Conservation (phyloP, 2,888 invertebrate genomes). For the Argyresthia albistria region DNA sequence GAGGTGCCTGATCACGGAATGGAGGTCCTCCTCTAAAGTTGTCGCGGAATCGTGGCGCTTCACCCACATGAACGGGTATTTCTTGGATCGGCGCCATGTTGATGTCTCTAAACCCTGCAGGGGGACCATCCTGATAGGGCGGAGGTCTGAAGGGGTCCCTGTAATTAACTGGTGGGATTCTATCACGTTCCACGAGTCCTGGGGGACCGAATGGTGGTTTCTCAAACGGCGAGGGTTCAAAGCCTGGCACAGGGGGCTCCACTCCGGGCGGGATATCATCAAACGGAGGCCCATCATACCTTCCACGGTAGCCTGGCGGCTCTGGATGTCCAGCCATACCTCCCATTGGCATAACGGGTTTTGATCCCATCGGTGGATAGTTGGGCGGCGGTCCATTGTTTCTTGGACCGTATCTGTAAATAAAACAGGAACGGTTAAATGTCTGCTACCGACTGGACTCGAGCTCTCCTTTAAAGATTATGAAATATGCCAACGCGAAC, state of each 20-base stretch:
- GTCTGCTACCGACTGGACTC: neutral
- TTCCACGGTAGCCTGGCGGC: conserved; percentile 48
- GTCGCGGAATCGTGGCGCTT: conserved; percentile 47
- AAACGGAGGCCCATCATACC: conserved; percentile 54
- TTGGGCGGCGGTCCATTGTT: conserved; percentile 39
- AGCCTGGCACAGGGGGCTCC: conserved; percentile 75
- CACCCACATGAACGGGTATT: conserved; percentile 55
- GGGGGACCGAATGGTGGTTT: conserved; percentile 52
- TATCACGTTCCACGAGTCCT: conserved; percentile 46
- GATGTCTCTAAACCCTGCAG: conserved; percentile 35
- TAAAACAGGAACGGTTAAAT: neutral
- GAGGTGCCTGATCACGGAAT: conserved; percentile 45
- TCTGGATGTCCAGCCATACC: conserved; percentile 38
- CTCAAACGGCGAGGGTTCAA: conserved; percentile 71
- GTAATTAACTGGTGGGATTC: conserved; percentile 44
- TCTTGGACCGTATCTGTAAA: conserved; percentile 53
- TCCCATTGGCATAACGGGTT: conserved; percentile 43
- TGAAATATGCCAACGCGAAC: conserved; percentile 28
- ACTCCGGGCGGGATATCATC: conserved; percentile 76
- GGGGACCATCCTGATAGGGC: conserved; percentile 36
- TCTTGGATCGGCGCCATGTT: conserved; percentile 23
- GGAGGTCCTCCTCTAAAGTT: conserved; percentile 34
- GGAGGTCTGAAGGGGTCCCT: conserved; percentile 50
- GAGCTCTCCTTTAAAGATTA: neutral
- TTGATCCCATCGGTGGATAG: conserved; percentile 44